phyloP scores from a whole-genome alignment of 2,888 invertebrate genomes.

The Scotopteryx bipunctaria region DNA sequence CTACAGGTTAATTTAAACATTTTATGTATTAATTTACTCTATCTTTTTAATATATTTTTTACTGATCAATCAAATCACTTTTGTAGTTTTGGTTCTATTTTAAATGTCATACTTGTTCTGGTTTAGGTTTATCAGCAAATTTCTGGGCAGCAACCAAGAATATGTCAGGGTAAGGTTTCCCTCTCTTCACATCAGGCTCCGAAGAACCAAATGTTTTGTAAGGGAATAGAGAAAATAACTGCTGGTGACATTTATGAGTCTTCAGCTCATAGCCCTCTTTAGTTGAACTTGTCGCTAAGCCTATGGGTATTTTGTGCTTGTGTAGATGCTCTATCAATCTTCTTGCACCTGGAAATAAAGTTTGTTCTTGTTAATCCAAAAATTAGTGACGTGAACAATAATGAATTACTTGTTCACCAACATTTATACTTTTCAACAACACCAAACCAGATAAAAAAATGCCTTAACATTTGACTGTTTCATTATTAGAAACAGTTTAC shows the following conservation, averaged over 20 bases:
- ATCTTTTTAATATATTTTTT: too few relatives aligned
- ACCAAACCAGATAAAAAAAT: too few relatives aligned
- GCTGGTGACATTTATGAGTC: slow-evolving; percentile 85
- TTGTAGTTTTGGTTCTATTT: neutral
- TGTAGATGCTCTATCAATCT: slow-evolving; percentile 89
- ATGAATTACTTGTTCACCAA: too few relatives aligned
- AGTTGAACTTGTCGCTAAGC: slow-evolving; percentile 93
- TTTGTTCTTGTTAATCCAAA: neutral
- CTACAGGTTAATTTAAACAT: too few relatives aligned
- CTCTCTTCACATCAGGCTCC: slow-evolving; percentile 91
- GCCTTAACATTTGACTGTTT: too few relatives aligned
- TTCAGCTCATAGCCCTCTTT: slow-evolving; percentile 88
- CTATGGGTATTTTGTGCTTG: slow-evolving; percentile 89
- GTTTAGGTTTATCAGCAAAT: slow-evolving; percentile 86
- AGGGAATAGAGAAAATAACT: slow-evolving; percentile 86
- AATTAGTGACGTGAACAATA: too few relatives aligned
- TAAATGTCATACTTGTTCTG: slow-evolving; percentile 70
- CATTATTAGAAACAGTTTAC: too few relatives aligned
- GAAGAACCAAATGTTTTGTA: slow-evolving; percentile 91
- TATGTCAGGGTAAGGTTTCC: slow-evolving; percentile 95
- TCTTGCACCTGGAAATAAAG: slow-evolving; percentile 86
- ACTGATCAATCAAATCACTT: too few relatives aligned
- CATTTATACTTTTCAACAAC: too few relatives aligned
- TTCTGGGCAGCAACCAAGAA: slow-evolving; percentile 89
- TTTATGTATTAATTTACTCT: too few relatives aligned